Percentiles rank a stretch among this genome's conserved stretches.
Evolutionary conservation across 2,888 invertebrate genomes (phyloP).

Genomic region (Thumatha senex): DNA sequence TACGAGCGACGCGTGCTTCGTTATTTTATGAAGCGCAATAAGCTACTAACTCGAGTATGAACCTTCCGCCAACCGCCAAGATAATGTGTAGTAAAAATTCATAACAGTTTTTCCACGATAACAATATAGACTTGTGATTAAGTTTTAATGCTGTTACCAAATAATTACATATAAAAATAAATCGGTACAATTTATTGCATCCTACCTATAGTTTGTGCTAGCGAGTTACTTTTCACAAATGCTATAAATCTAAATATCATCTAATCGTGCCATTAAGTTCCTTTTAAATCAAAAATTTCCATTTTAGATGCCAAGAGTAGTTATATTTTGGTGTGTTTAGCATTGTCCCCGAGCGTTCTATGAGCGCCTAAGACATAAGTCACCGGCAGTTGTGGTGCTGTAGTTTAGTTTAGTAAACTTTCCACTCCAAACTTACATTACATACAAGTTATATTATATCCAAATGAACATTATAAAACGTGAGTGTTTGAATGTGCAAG

Average conservation of each 20-base stretch:
- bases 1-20: conserved; percentile 53
- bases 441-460: not conserved
- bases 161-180: conserved; percentile 46
- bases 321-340: no score
- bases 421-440: not conserved
- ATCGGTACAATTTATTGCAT: conserved; percentile 23
- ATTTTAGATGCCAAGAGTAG: no score
- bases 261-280: not conserved
- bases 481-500: not conserved
- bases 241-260: conserved; percentile 1
- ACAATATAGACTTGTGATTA: conserved; percentile 50
- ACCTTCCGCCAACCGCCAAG: conserved; percentile 48
- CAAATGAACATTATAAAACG: not conserved
- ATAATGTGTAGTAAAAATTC: conserved; percentile 72
- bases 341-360: no score
- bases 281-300: no score
- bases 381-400: no score
- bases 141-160: conserved; percentile 48
- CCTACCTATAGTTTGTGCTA: not conserved
- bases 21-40: conserved; percentile 56
- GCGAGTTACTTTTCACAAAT: not conserved
- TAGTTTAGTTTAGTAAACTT: no score
- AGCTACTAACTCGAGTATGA: conserved; percentile 51
- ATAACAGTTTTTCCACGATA: conserved; percentile 55
- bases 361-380: no score